Conservation (phyloP, 2,888 invertebrate species). For the Harpalus rufipes region DNA sequence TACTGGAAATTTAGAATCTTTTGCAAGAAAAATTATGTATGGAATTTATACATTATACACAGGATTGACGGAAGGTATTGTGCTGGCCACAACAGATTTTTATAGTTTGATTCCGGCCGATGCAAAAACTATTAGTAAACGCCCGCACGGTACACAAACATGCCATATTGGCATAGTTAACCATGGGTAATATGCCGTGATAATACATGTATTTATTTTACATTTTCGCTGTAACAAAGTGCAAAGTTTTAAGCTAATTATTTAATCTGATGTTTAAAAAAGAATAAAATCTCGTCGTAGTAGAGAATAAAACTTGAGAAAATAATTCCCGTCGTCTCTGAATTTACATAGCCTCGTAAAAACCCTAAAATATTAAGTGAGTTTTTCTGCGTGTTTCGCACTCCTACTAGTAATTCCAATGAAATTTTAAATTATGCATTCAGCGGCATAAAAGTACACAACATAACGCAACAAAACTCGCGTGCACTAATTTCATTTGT, state of each 20-base stretch:
- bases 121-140: too few species aligned
- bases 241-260: not conserved
- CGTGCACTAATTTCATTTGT: slow-evolving; percentile 60
- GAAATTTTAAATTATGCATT: slow-evolving; percentile 57
- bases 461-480: slow-evolving; percentile 7
- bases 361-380: slow-evolving; percentile 34
- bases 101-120: too few species aligned
- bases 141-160: too few species aligned
- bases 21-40: too few species aligned
- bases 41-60: too few species aligned
- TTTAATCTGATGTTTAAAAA: slow-evolving; percentile 31
- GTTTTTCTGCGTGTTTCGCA: slow-evolving; percentile 31
- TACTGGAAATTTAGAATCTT: too few species aligned
- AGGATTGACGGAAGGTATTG: too few species aligned
- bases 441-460: slow-evolving; percentile 49
- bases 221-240: not conserved
- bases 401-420: slow-evolving; percentile 47
- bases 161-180: too few species aligned
- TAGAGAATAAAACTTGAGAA: slow-evolving; percentile 4
- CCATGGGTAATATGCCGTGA: too few species aligned
- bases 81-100: too few species aligned
- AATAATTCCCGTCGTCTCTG: slow-evolving; percentile 31
- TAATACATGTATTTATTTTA: too few species aligned
- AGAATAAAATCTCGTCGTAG: not conserved
- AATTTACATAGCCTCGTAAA: slow-evolving; percentile 49